Conservation (phyloP, 2,888 invertebrate genomes). For the Theretra japonica region DNA sequence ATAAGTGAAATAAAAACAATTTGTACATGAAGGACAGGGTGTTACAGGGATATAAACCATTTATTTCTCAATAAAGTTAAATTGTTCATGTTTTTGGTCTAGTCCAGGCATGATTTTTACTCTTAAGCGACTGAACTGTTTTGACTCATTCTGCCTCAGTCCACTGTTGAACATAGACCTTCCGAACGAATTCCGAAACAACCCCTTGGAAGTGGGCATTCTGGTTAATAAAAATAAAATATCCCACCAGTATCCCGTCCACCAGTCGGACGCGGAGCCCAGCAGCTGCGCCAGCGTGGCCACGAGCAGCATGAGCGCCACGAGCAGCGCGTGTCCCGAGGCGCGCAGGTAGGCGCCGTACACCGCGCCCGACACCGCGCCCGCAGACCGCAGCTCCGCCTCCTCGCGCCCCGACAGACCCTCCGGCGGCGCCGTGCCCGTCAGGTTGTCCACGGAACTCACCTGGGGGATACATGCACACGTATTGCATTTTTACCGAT, state of each 20-base stretch:
- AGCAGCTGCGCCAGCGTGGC: slow-evolving; percentile 88
- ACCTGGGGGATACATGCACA: slow-evolving; percentile 49
- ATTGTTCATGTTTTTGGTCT: no score
- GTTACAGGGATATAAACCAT: no score
- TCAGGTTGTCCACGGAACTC: slow-evolving; percentile 84
- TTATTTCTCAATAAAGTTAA: no score
- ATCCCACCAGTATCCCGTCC: slow-evolving; percentile 89
- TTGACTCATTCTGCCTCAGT: no score
- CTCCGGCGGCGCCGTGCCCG: slow-evolving; percentile 78
- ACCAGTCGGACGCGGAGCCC: slow-evolving; percentile 91
- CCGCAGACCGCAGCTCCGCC: slow-evolving; percentile 86
- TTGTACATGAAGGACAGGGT: no score
- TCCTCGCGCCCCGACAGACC: slow-evolving; percentile 69
- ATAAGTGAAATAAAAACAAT: no score
- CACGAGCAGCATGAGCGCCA: slow-evolving; percentile 85
- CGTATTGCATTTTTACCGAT: not conserved
- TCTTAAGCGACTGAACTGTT: no score
- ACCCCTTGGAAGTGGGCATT: no score
- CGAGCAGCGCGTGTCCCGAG: slow-evolving; percentile 87
- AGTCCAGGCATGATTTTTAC: no score
- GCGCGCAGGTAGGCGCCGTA: slow-evolving; percentile 90
- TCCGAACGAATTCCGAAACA: no score
- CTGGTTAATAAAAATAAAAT: not conserved
- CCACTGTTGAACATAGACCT: no score
- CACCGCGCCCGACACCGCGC: slow-evolving; percentile 85